These are phyloP conservation scores for Cyclargus thomasi DNA, from an alignment of 1,140 invertebrate species.

Conservation along the genomic window DNA sequence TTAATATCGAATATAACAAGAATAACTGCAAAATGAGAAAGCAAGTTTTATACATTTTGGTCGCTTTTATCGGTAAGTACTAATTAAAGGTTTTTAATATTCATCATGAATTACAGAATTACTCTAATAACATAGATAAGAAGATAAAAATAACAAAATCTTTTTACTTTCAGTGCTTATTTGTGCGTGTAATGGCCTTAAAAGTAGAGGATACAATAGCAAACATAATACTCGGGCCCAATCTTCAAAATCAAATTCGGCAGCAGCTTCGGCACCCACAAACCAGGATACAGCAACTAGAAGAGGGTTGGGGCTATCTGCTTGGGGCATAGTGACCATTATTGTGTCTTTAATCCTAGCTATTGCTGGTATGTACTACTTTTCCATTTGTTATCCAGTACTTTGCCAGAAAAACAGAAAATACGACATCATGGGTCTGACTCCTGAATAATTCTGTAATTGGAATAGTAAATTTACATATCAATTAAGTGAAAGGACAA, in stretches of 20 bases:
- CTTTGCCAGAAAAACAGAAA: slow-evolving; percentile 76
- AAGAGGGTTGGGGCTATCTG: slow-evolving; percentile 74
- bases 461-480: no score
- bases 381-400: slow-evolving; percentile 78
- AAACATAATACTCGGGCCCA: slow-evolving; percentile 37
- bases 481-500: no score
- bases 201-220: slow-evolving; percentile 33
- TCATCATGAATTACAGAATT: not conserved
- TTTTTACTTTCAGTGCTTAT: slow-evolving; percentile 40
- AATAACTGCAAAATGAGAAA: not conserved
- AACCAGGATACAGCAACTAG: slow-evolving; percentile 25
- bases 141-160: no score
- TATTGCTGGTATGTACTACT: slow-evolving; percentile 76
- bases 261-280: slow-evolving; percentile 28
- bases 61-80: not conserved
- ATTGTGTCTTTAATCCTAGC: slow-evolving; percentile 73
- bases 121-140: no score
- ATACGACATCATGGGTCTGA: slow-evolving; percentile 77
- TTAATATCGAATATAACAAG: no score
- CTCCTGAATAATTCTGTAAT: slow-evolving; percentile 48
- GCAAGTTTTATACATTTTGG: not conserved
- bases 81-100: not conserved
- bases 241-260: slow-evolving; percentile 32
- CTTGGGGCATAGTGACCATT: slow-evolving; percentile 77
- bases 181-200: slow-evolving; percentile 36